A percentile compares a stretch with the other conserved stretches of the same genome.
Conservation (phyloP, 2,113 vertebrate species). For the Heptranchias perlo region DNA sequence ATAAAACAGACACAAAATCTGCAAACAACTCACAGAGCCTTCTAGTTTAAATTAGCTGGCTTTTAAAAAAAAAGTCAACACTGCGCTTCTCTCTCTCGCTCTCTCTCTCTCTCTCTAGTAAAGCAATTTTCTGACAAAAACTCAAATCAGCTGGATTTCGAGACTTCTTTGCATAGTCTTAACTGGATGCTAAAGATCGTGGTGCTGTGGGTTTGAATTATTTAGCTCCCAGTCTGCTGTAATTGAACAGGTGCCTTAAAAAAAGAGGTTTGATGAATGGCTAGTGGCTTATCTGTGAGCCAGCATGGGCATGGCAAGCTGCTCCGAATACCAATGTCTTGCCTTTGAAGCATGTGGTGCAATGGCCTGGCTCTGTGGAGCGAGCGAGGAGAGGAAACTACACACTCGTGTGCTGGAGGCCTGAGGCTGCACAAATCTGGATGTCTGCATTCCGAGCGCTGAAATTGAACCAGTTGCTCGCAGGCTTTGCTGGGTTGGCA, state of each 20-base stretch:
- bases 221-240: neutral
- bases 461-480: neutral
- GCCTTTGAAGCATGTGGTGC: neutral
- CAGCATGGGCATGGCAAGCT: neutral
- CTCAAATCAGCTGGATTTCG: neutral
- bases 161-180: neutral
- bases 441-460: neutral
- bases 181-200: neutral
- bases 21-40: neutral
- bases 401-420: neutral
- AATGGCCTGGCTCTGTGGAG: neutral
- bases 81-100: neutral
- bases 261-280: conserved; percentile 5
- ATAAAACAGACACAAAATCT: neutral
- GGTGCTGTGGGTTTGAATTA: conserved; percentile 1
- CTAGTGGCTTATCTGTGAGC: conserved; percentile 1
- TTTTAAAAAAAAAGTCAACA: neutral
- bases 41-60: neutral
- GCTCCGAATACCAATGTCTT: conserved; percentile 20
- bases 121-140: neutral
- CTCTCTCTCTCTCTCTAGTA: neutral
- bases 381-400: neutral
- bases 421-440: neutral
- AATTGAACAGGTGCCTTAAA: neutral
- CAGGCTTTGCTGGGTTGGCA: neutral